Percentiles rank a stretch among this genome's conserved stretches.
These are phyloP conservation scores for Haliaeetus leucogaster DNA, from an alignment of 2,113 vertebrate genomes.

Conservation along the genomic window DNA sequence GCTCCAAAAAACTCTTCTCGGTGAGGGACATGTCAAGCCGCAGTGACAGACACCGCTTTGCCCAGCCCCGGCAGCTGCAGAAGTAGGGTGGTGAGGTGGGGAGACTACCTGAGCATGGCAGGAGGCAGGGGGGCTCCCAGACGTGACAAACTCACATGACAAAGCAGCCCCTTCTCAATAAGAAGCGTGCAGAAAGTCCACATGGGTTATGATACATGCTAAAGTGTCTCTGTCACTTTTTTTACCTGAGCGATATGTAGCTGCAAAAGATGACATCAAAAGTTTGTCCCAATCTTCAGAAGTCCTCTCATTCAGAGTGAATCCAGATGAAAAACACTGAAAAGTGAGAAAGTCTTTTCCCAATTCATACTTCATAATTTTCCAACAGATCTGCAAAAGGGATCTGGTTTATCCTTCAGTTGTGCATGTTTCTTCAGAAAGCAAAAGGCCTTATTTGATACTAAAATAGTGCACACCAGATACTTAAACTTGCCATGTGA, in stretches of 20 bases:
- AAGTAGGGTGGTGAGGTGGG: background rate
- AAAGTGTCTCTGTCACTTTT: accelerated
- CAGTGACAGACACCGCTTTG: background rate
- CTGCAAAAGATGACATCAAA: background rate
- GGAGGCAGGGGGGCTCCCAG: background rate
- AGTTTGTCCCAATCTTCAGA: background rate
- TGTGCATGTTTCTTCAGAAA: background rate
- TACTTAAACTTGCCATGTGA: background rate
- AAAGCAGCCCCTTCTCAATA: background rate
- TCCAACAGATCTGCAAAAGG: background rate
- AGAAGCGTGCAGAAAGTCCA: background rate
- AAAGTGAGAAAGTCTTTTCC: background rate
- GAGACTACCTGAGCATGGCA: background rate
- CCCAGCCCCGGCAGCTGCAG: background rate
- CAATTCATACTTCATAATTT: background rate
- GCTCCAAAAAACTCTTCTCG: accelerated
- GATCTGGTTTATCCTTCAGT: background rate
- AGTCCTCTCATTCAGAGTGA: background rate
- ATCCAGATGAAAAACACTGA: background rate
- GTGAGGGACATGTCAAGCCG: background rate
- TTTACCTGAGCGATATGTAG: accelerated
- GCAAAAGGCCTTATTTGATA: background rate
- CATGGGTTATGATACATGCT: background rate
- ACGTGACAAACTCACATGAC: background rate
- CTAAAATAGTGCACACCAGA: background rate